Evolutionary conservation across 53 echinoderm and acorn worm species (phyloP), one percentile per base, ranked within the genome.

Genomic region (Holothuria leucospilota): DNA sequence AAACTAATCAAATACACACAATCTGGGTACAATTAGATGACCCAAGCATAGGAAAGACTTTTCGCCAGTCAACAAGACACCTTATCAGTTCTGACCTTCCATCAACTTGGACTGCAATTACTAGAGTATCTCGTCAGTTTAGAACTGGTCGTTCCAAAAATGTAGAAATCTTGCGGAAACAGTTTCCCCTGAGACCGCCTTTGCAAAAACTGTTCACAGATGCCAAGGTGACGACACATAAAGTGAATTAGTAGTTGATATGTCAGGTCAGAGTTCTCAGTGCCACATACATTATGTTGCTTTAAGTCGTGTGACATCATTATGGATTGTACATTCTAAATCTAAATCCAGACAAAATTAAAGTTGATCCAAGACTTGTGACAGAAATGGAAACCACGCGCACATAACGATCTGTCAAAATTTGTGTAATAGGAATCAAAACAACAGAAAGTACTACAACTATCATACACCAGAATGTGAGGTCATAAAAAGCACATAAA

Each of bases 201-300:
- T n/a, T n/a, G 81, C 81, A 28, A 59, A 80, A 58, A 80, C 81
- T n/a, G 10, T 80, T 25, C 60, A 79, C 80, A 79, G n/a, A n/a
- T n/a, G 62, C 24, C 82, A 81, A 63, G 82, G 82, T 29, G n/a
- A n/a, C n/a, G 82, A 61, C 4, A 62, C 82, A 34, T 38, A 60
- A 5, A 38, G 16, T 18, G 29, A 81, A 39, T 61, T 81, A 23
- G 77, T 84, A 3, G 25, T 84, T 68, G 69, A 68, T 20, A 46
- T 49, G 68, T 86, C 77, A 8, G 20, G n/a, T 8, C 13, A 13
- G 5, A 78, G 0, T 59, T 8, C 26, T 14, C 53, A 53, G 15
- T 69, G 70, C 21, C 72, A 84, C 38, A 53, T 70, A 20, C 83
- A 53, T 27, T 88, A 88, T 61, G 82, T 88, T 56, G 88, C 88